These are phyloP conservation scores for Theonella swinhoei DNA, from an alignment of 37 sponge, comb jelly and placozoan genomes.

Conservation along the genomic window DNA sequence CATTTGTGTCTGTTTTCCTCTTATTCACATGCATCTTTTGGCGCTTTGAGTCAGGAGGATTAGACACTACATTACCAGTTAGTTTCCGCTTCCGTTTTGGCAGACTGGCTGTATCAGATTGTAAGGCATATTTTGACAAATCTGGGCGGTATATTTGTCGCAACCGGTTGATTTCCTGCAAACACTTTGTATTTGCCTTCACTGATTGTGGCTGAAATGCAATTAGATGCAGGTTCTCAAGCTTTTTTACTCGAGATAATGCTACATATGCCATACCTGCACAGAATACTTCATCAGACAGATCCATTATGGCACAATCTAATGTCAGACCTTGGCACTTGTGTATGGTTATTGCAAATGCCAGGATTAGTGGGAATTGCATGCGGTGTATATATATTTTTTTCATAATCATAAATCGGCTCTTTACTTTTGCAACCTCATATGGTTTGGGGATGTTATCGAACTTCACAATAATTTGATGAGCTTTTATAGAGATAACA, in stretches of 20 bases:
- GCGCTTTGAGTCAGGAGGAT: too few species aligned
- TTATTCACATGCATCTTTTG: too few species aligned
- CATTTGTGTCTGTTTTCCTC: too few species aligned
- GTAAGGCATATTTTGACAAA: too few species aligned
- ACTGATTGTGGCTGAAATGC: too few species aligned
- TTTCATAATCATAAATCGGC: constrained; percentile 49
- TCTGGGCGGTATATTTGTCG: constrained; percentile 7
- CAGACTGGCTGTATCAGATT: too few species aligned
- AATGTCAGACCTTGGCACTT: constrained; percentile 56
- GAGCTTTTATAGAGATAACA: too few species aligned
- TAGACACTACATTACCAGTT: too few species aligned
- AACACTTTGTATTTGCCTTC: too few species aligned
- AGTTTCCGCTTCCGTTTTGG: too few species aligned
- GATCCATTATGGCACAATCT: constrained; percentile 65
- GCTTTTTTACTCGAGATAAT: constrained; percentile 50
- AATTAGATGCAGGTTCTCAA: too few species aligned
- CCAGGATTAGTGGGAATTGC: constrained; percentile 73
- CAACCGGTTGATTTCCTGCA: constrained; percentile 38
- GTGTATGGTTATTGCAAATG: constrained; percentile 52
- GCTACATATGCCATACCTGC: constrained; percentile 70
- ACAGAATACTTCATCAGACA: constrained; percentile 48
- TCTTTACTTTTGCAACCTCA: constrained; percentile 24
- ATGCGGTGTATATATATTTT: constrained; percentile 39
- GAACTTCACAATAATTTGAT: constrained; percentile 58
- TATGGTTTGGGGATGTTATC: constrained; percentile 40